A percentile compares a stretch with the other conserved stretches of the same genome.
Conservation (phyloP, 2,888 invertebrate species). For the Exocentrus adspersus region DNA sequence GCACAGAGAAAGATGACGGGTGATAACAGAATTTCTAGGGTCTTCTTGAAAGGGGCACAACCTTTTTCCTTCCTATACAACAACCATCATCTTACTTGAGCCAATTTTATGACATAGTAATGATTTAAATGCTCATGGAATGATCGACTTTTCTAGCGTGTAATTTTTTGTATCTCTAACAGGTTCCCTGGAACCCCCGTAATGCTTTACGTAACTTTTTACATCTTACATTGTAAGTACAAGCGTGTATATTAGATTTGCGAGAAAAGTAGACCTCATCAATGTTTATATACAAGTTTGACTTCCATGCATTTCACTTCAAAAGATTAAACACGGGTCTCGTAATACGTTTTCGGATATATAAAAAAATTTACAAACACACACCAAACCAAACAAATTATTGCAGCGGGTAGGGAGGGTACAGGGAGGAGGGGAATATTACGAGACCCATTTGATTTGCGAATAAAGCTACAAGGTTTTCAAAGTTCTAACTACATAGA, state of each 20-base stretch:
- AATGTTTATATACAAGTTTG: slow-evolving; percentile 45
- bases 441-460: slow-evolving; percentile 19
- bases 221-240: too few relatives aligned
- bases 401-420: background rate
- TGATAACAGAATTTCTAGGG: slow-evolving; percentile 79
- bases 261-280: slow-evolving; percentile 35
- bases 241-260: background rate
- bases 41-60: slow-evolving; percentile 80
- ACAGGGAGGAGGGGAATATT: slow-evolving; percentile 8
- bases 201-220: too few relatives aligned
- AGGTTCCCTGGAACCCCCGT: too few relatives aligned
- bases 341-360: slow-evolving; percentile 21
- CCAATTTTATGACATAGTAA: slow-evolving; percentile 39
- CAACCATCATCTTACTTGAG: slow-evolving; percentile 65
- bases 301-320: slow-evolving; percentile 55
- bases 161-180: too few relatives aligned
- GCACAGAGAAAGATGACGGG: slow-evolving; percentile 82
- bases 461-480: slow-evolving; percentile 18
- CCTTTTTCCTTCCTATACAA: slow-evolving; percentile 68
- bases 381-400: slow-evolving; percentile 1
- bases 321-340: slow-evolving; percentile 29
- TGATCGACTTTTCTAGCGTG: slow-evolving; percentile 14
- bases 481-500: slow-evolving; percentile 22
- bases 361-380: background rate
- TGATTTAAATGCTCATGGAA: background rate